Conservation (phyloP, 2,888 invertebrate genomes). For the Elaeidobius kamerunicus region DNA sequence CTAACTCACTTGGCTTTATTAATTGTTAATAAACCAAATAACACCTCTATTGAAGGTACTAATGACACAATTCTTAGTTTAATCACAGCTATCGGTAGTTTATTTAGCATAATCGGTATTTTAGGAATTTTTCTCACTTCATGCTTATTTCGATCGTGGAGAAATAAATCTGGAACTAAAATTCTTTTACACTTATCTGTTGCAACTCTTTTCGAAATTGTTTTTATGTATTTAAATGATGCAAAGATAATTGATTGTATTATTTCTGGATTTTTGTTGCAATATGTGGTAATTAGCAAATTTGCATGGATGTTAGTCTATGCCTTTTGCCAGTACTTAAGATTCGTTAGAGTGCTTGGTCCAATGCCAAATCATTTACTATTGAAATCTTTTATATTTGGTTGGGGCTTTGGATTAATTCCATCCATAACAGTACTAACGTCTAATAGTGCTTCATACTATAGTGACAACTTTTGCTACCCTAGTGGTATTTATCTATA, state of each 20-base stretch:
- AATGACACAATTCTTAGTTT: slow-evolving; percentile 47
- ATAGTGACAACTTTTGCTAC: slow-evolving; percentile 54
- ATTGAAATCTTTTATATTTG: slow-evolving; percentile 59
- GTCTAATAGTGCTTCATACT: slow-evolving; percentile 52
- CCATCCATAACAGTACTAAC: slow-evolving; percentile 55
- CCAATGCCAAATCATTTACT: slow-evolving; percentile 59
- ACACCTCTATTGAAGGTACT: slow-evolving; percentile 17
- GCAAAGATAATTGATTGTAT: slow-evolving; percentile 49
- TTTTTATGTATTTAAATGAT: slow-evolving; percentile 42
- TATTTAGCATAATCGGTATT: slow-evolving; percentile 54
- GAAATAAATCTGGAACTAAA: slow-evolving; percentile 60
- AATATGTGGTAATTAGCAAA: slow-evolving; percentile 64
- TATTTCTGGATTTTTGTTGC: slow-evolving; percentile 58
- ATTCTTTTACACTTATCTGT: slow-evolving; percentile 58
- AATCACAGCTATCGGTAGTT: slow-evolving; percentile 54
- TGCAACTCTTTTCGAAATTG: slow-evolving; percentile 52
- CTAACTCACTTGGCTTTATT: slow-evolving; percentile 60
- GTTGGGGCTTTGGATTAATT: slow-evolving; percentile 60
- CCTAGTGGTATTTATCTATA: slow-evolving; percentile 56
- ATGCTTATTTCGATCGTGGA: slow-evolving; percentile 56
- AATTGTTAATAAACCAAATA: slow-evolving; percentile 40
- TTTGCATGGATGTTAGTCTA: slow-evolving; percentile 74
- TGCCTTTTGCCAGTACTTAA: slow-evolving; percentile 63
- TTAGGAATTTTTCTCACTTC: slow-evolving; percentile 55
- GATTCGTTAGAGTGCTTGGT: slow-evolving; percentile 63